Evolutionary conservation across 1,140 invertebrate species (phyloP).

Genomic region (Temnothorax curvispinosus): DNA sequence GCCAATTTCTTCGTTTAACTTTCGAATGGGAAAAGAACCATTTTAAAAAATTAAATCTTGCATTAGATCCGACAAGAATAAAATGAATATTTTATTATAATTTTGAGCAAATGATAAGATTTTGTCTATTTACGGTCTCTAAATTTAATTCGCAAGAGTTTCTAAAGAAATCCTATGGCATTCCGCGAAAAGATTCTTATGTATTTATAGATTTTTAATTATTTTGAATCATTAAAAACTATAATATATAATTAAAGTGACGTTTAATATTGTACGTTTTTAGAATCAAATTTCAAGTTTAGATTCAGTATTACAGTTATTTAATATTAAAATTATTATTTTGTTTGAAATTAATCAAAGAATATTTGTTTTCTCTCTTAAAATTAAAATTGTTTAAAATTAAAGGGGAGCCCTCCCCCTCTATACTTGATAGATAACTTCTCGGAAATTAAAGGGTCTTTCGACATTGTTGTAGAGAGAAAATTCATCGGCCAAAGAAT

Average conservation of each 20-base stretch:
- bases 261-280: not conserved
- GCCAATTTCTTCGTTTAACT: constrained; percentile 13
- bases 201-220: not conserved
- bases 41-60: not conserved
- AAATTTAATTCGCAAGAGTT: not conserved
- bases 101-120: not conserved
- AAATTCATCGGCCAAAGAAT: not conserved
- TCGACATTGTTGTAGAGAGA: not conserved
- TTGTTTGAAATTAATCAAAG: not conserved
- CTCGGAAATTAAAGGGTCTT: not conserved
- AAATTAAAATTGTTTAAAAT: not conserved
- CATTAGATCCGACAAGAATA: not conserved
- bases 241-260: not conserved
- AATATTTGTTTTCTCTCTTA: not conserved
- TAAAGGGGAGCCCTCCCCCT: too few relatives aligned
- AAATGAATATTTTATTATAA: not conserved
- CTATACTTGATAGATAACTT: not conserved
- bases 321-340: not conserved
- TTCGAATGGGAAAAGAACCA: not conserved
- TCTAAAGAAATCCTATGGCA: not conserved
- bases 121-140: not conserved
- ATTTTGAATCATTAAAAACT: not conserved
- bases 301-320: not conserved
- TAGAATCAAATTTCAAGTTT: constrained; percentile 5
- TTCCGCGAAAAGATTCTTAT: not conserved